These are phyloP conservation scores for Toxotes lorentzi DNA, from an alignment of 2,797 vertebrate genomes.

Conservation along the genomic window DNA sequence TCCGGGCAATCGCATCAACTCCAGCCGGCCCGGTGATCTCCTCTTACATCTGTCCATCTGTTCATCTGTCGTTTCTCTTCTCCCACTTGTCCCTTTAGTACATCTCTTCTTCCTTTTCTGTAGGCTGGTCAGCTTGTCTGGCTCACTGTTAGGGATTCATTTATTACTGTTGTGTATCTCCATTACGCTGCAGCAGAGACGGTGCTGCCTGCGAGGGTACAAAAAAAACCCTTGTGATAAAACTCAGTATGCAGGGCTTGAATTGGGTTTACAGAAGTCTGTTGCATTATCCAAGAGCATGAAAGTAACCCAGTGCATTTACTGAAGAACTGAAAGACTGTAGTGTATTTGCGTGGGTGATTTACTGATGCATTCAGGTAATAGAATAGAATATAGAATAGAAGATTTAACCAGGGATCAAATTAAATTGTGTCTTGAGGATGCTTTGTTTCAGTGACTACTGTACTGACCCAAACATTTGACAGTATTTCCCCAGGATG, in stretches of 20 bases:
- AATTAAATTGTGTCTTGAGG: conserved; percentile 13
- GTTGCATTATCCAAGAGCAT: conserved; percentile 16
- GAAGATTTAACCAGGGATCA: conserved; percentile 3
- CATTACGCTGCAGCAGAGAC: conserved; percentile 41
- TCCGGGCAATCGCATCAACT: conserved; percentile 43
- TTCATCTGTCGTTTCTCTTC: conserved; percentile 24
- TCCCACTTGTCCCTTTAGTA: conserved; percentile 35
- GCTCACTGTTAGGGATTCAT: conserved; percentile 46
- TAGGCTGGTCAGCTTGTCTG: conserved; percentile 47
- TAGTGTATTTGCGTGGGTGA: conserved; percentile 14
- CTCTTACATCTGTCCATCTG: conserved; percentile 46
- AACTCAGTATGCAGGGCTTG: conserved; percentile 3
- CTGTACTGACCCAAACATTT: background rate
- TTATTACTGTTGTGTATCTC: conserved; percentile 57
- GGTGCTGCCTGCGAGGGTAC: conserved; percentile 22
- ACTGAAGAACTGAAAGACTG: conserved; percentile 6
- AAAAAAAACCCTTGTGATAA: conserved; percentile 29
- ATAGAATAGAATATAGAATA: too few species aligned
- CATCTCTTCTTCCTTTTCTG: conserved; percentile 35
- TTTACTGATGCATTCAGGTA: conserved; percentile 28
- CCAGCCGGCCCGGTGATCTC: conserved; percentile 31
- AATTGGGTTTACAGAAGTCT: conserved; percentile 25
- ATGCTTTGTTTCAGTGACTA: background rate
- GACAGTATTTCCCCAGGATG: background rate
- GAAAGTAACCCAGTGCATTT: conserved; percentile 1